Percentiles rank a stretch among this genome's conserved stretches.
These are phyloP conservation scores for Phaedon cochleariae DNA, from an alignment of 2,888 invertebrate species.

Conservation along the genomic window DNA sequence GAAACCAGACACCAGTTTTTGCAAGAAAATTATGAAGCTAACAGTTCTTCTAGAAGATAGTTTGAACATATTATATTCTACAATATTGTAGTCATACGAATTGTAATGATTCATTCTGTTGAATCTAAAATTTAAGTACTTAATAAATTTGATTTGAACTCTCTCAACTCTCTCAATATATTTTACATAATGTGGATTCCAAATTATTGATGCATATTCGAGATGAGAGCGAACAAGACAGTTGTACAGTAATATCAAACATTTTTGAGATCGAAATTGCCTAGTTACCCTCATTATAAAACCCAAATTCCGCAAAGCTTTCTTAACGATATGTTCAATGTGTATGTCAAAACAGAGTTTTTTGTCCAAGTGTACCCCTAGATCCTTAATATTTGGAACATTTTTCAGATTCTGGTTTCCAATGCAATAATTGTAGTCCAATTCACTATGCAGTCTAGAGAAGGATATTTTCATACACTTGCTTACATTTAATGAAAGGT, in stretches of 20 bases:
- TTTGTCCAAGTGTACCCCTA: constrained; percentile 3
- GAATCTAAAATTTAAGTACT: no score
- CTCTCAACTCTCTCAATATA: neutral
- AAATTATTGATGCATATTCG: constrained; percentile 7
- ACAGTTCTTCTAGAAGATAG: no score
- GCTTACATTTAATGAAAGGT: neutral
- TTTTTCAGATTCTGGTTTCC: neutral
- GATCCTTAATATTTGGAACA: constrained; percentile 1
- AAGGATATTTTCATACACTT: neutral
- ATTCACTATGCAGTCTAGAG: neutral
- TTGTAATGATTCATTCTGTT: no score
- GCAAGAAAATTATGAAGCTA: no score
- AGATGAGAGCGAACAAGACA: constrained; percentile 1
- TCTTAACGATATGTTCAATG: constrained; percentile 6
- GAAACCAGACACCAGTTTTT: no score
- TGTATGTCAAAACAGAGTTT: constrained; percentile 9
- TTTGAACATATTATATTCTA: no score
- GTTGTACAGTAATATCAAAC: constrained; percentile 1
- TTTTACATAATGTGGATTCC: neutral
- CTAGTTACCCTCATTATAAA: constrained; percentile 7
- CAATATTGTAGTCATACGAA: no score
- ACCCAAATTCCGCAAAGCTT: constrained; percentile 8
- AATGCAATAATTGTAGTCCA: neutral
- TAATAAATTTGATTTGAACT: no score
- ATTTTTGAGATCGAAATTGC: neutral